Base-by-base conservation (phyloP, 2,797 vertebrate species). In the Staurois parvus region DNA sequence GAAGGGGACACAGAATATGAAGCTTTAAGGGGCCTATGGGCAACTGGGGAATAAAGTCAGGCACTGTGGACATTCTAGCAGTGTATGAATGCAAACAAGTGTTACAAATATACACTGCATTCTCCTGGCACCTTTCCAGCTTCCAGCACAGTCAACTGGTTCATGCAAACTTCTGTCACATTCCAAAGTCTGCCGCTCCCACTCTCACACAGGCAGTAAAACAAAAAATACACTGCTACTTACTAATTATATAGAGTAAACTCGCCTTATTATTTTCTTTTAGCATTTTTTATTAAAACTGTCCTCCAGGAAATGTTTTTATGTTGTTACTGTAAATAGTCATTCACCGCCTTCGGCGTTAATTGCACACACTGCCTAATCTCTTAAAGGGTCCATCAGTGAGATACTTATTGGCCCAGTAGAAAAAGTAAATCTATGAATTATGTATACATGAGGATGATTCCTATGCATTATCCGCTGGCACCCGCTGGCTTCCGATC, bases 121-220 rank as follows among this genome's bases (percentile, higher is more conserved):
- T 62, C 32, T 72, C 12, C 8, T 83, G 81, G 72, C 56, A 2
- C 17, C 4, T 40, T n/a, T 37, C 80, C 80, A 74, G 28, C 45
- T 21, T 76, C 17, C 2, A 75, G 72, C n/a, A 28, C 48, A 73
- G 83, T 79, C 83, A 84, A 9, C 62, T 26, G 69, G 83, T 85
- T 85, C 76, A 85, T 79, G 69, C 21, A 79, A 70, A 72, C 68
- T 4, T 59, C 30, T 72, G 79, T 62, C 30, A 62, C 79, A 81
- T 81, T 81, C 79, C 79, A 59, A n/a, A 45, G 30, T 59, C 30
- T 59, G 24, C 32, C 69, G 67, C 79, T 72, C 79, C 79, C n/a
- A 12, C 67, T 30, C 13, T 59, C 29, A 56, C 24, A 21, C 42
- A 80, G 66, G 37, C 67, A 62, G n/a, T 48, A 59, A 81, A 81